Percentiles rank a stretch among this genome's conserved stretches.
Conservation (phyloP, 2,797 vertebrate species). For the Sebastes itinus region DNA sequence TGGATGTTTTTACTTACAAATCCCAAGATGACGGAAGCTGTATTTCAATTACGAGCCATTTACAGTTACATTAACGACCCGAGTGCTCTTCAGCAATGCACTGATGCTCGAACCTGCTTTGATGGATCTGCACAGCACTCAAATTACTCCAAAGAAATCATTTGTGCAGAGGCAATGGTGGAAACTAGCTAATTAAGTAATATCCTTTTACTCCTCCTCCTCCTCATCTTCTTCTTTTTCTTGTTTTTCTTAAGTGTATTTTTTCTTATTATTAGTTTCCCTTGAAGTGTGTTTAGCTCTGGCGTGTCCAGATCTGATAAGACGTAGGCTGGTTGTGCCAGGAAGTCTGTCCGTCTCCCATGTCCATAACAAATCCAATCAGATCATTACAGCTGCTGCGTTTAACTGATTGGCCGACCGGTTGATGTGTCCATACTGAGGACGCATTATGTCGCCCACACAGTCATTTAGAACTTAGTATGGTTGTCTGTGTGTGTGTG, state of each 20-base stretch:
- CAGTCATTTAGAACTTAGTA: constrained; percentile 1
- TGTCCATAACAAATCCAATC: constrained; percentile 21
- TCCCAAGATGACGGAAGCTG: neutral
- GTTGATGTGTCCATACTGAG: constrained; percentile 10
- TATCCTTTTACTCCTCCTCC: neutral
- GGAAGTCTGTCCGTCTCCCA: constrained; percentile 2
- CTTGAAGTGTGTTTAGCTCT: neutral
- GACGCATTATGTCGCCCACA: constrained; percentile 11
- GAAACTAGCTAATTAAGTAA: neutral
- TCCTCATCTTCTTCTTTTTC: neutral
- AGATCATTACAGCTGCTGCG: constrained; percentile 16
- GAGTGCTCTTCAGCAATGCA: neutral
- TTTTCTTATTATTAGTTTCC: neutral
- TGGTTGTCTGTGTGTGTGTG: neutral
- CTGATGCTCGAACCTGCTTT: neutral
- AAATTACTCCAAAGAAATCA: neutral
- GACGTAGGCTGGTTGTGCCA: neutral
- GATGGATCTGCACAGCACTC: neutral
- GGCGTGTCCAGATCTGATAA: neutral
- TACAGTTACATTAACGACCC: neutral
- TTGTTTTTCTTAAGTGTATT: neutral
- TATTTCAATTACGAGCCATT: neutral
- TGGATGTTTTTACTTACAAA: neutral
- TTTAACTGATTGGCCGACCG: neutral
- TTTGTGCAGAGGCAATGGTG: neutral